Conservation (phyloP, 2,888 invertebrate species). For the Ectemnius lituratus region DNA sequence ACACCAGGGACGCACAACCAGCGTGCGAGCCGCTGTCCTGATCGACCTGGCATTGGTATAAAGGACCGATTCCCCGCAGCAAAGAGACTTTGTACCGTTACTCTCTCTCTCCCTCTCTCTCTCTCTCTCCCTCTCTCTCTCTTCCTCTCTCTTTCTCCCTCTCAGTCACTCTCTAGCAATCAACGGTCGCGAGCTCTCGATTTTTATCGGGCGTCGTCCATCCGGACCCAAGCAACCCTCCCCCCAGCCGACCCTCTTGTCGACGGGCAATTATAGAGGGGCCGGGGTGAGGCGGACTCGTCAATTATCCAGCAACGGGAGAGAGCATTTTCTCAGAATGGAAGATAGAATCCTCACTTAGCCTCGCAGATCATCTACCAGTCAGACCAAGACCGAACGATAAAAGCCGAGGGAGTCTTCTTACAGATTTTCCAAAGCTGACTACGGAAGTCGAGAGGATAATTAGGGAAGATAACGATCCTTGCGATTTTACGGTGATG, state of each 20-base stretch:
- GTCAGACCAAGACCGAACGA: not conserved
- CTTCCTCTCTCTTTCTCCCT: too few species aligned
- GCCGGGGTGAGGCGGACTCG: slow-evolving; percentile 3
- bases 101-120: not conserved
- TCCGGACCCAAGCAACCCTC: too few species aligned
- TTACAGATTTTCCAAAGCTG: slow-evolving; percentile 1
- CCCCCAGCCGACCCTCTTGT: not conserved
- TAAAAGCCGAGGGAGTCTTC: not conserved
- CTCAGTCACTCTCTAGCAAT: too few species aligned
- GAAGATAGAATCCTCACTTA: too few species aligned
- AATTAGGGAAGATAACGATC: slow-evolving; percentile 34
- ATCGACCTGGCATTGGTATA: slow-evolving; percentile 29
- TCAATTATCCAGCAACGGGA: not conserved
- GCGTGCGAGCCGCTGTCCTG: slow-evolving; percentile 1
- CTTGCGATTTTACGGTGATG: slow-evolving; percentile 19
- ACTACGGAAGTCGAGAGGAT: slow-evolving; percentile 27
- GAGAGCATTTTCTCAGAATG: too few species aligned
- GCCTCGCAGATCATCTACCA: too few species aligned
- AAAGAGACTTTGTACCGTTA: slow-evolving; percentile 18
- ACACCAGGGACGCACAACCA: slow-evolving; percentile 1
- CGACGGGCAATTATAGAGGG: slow-evolving; percentile 3
- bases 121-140: not conserved
- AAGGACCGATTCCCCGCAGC: slow-evolving; percentile 22
- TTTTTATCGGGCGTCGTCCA: not conserved
- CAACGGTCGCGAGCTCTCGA: not conserved